These are phyloP conservation scores for Grammomys surdaster DNA, from an alignment of 2,113 vertebrate genomes.

Conservation along the genomic window DNA sequence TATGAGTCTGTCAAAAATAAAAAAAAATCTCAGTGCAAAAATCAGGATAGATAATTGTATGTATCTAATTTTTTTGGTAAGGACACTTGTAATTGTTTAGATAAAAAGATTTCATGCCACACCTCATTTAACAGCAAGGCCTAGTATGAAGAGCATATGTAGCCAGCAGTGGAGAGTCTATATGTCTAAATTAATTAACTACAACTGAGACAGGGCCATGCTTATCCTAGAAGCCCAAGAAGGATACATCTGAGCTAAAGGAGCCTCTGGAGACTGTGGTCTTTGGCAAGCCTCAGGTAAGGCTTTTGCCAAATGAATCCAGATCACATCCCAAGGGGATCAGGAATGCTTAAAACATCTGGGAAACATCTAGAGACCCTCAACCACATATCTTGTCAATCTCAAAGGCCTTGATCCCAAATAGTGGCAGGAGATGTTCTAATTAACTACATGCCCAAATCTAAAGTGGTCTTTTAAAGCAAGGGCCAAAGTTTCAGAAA, in stretches of 20 bases:
- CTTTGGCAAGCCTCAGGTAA: background rate
- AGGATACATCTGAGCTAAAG: background rate
- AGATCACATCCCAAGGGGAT: background rate
- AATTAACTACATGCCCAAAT: background rate
- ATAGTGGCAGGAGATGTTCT: background rate
- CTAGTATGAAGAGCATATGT: background rate
- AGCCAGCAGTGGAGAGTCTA: background rate
- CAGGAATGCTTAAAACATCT: background rate
- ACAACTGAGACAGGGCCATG: background rate
- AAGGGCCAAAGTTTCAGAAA: background rate
- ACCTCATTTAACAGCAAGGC: slow-evolving; percentile 56
- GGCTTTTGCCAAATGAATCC: background rate
- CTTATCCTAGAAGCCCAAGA: background rate
- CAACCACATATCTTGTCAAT: background rate
- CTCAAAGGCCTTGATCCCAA: background rate
- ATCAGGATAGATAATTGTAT: background rate
- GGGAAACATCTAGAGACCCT: background rate
- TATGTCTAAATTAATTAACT: background rate
- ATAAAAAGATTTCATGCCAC: background rate
- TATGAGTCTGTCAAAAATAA: background rate
- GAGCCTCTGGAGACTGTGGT: background rate
- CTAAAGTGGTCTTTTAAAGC: background rate
- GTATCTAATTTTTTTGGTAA: background rate
- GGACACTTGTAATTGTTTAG: background rate
- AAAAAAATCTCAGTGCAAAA: background rate